These are phyloP conservation scores for Callitettix versicolor DNA, from an alignment of 1,140 invertebrate genomes.

Conservation along the genomic window DNA sequence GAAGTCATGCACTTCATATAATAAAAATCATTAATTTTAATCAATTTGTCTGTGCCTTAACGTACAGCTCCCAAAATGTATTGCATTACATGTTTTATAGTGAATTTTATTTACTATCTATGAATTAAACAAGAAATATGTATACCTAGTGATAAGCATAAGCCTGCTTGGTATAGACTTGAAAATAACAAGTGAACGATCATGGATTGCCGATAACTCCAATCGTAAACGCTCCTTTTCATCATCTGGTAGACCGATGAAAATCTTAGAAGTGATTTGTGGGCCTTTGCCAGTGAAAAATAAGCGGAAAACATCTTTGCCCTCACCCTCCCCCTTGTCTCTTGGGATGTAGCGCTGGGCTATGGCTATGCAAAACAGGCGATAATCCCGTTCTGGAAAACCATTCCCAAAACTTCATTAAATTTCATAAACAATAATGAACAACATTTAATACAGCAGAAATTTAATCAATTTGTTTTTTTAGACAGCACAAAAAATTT, in stretches of 20 bases:
- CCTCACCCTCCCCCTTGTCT: constrained; percentile 11
- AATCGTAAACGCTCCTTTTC: constrained; percentile 30
- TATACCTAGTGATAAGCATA: constrained; percentile 39
- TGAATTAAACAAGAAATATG: no score
- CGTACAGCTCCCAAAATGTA: no score
- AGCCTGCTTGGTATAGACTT: constrained; percentile 34
- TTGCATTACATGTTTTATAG: no score
- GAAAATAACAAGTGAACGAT: constrained; percentile 33
- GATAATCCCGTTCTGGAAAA: constrained; percentile 29
- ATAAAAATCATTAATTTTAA: no score
- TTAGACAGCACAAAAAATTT: no score
- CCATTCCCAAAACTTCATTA: no score
- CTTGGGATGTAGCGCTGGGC: constrained; percentile 29
- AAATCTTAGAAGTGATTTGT: constrained; percentile 19
- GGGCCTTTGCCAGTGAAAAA: constrained; percentile 29
- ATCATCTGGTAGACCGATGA: constrained; percentile 23
- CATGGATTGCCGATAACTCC: constrained; percentile 33
- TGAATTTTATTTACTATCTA: no score
- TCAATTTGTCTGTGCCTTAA: no score
- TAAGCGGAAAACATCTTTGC: constrained; percentile 25
- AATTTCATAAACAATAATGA: no score
- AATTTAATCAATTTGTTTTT: background rate
- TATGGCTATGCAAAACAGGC: constrained; percentile 34
- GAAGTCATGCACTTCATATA: no score
- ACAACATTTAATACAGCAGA: background rate